A percentile compares a stretch with the other conserved stretches of the same genome.
These are phyloP conservation scores for Neolamprologus tretocephalus DNA, from an alignment of 2,113 vertebrate species.

Conservation along the genomic window DNA sequence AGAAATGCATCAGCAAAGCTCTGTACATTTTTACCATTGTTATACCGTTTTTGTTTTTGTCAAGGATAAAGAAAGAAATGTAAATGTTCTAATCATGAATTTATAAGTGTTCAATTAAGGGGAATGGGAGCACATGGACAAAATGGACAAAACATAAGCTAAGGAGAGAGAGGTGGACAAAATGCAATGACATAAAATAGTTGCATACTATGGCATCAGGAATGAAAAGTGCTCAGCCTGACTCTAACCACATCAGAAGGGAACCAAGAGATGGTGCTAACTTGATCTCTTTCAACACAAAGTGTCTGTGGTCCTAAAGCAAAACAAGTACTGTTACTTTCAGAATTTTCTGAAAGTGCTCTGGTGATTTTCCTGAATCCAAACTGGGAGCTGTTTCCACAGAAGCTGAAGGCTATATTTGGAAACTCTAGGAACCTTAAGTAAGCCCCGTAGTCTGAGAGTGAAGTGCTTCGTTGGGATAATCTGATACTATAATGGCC, in stretches of 20 bases:
- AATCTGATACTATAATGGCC: neutral
- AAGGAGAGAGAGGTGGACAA: neutral
- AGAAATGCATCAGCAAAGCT: neutral
- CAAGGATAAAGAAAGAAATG: neutral
- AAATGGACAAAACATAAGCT: accelerated
- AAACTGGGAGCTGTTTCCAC: neutral
- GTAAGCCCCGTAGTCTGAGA: neutral
- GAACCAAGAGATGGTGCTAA: neutral
- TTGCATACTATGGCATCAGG: neutral
- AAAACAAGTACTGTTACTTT: neutral
- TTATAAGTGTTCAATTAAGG: neutral
- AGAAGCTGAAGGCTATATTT: neutral
- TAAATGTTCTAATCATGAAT: neutral
- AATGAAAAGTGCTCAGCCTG: neutral
- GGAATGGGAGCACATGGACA: neutral
- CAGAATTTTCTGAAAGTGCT: neutral
- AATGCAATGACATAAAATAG: neutral
- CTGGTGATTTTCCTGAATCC: neutral
- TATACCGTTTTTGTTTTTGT: neutral
- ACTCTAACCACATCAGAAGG: neutral
- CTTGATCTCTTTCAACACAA: neutral
- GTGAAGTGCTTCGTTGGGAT: neutral
- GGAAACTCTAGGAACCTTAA: neutral
- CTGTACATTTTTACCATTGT: neutral
- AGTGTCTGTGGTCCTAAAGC: neutral